These are phyloP conservation scores for Oncopeltus fasciatus DNA, from an alignment of 1,140 invertebrate species.

Conservation along the genomic window DNA sequence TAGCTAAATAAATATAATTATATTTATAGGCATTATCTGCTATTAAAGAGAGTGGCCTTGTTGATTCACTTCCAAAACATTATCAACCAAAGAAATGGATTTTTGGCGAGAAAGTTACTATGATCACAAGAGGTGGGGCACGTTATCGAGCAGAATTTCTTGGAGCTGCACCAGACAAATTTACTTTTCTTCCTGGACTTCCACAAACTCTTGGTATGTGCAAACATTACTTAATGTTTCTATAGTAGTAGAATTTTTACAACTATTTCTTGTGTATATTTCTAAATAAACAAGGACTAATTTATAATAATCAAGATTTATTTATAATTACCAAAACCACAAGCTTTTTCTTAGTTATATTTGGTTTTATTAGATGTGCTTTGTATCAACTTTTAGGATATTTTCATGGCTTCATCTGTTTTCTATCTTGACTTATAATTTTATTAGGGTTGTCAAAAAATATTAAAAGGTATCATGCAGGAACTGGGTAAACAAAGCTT, in stretches of 20 bases:
- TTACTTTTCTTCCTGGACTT: background rate
- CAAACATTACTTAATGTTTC: background rate
- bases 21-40: background rate
- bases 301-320: background rate
- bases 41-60: background rate
- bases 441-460: too few relatives aligned
- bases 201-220: background rate
- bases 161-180: background rate
- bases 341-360: background rate
- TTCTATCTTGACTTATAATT: too few relatives aligned
- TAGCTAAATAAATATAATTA: background rate
- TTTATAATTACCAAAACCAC: background rate
- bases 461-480: too few relatives aligned
- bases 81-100: background rate
- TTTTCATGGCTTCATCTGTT: too few relatives aligned
- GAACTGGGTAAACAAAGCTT: too few relatives aligned
- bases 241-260: too few relatives aligned
- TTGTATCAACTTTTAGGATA: too few relatives aligned
- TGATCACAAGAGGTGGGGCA: background rate
- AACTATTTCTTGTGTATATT: background rate
- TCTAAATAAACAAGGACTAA: background rate
- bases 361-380: too few relatives aligned
- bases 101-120: slow-evolving; percentile 6
- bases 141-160: slow-evolving; percentile 3
- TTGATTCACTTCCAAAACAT: background rate